Base-by-base conservation (phyloP, 2,797 vertebrate species). In the Etheostoma perlongum region DNA sequence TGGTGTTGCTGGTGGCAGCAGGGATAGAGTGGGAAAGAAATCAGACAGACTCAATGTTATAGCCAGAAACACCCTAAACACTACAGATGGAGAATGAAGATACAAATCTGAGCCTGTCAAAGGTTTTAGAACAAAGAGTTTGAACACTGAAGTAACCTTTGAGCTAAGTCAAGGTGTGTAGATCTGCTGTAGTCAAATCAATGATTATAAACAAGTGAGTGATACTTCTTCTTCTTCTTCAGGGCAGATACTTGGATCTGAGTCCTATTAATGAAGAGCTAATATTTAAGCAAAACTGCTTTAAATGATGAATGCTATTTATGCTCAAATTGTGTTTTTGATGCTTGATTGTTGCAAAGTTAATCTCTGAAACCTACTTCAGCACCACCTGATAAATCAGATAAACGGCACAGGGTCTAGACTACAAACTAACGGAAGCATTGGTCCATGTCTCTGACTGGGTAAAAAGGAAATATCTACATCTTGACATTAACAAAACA, bases 21-120 rank as follows among this genome's bases (percentile, higher is more conserved):
- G 72, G 36, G 63, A 71, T 10, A 4, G 53, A 80, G 59, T 12
- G 23, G 51, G 71, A 76, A 65, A 59, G 55, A 82, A 60, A 72
- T 64, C 62, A 88, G 67, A 76, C 14, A 9, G 60, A 78, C 57
- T 53, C 49, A 36, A 53, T 2, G 4, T 48, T 71, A 58, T 10
- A 23, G 81, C 68, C 84, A 78, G 74, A 68, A 74, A 86, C 78
- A 67, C 54, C 79, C 52, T 23, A 33, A 83, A 84, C 23, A 23
- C 57, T 68, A 52, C 78, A 87, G 85, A 89, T 86, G 79, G 83
- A 88, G 62, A 74, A 53, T 54, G 33, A 82, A 77, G 74, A 88
- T 67, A 57, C 47, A 72, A 61, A 58, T 70, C 21, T 12, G 68
- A 73, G 58, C 42, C 25, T 61, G 68, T 86, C 67, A 54, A 65